Base-by-base conservation (phyloP, 2,888 invertebrate species). In the Xylota segnis region DNA sequence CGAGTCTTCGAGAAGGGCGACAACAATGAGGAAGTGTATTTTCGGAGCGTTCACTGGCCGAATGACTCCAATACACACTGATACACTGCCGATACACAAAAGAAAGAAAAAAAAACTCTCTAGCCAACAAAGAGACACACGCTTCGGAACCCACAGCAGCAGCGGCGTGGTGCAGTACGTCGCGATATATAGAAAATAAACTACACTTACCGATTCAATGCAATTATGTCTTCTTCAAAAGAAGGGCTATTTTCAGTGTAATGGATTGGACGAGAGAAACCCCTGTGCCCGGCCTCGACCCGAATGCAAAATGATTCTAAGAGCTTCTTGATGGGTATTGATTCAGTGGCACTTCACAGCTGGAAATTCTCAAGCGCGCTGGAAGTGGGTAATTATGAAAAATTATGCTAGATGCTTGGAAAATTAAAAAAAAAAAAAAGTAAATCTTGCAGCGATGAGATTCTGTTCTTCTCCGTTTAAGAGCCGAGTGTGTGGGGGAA, bases 21-120 rank as follows among this genome's bases (percentile, higher is more conserved):
- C 12, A 58, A 78, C 54, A 72, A 83, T 66, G 65, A 75, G 83
- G 71, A 83, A 83, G 66, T 72, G 52, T 58, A 72, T 83, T 83
- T 77, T 71, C 0, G 58, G 59, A 45, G 52, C 34, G 23, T 52
- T 18, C 66, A 72, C 72, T 83, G 74, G 23, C 68, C 79, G 61
- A 78, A 34, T 78, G 43, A 66, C 68, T 74, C 37, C 14, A 23
- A 78, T 59, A 59, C 29, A 37, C 52, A 50, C 40, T 68, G 37
- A 68, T 23, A 76, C 34, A 58, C 18, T 63, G 5, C 9, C 18
- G 43, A 14, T 43, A 65, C 9, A 56, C n/a, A 34, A 74, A 63
- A 37, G 16, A 27, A 27, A 72, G 47, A 54, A 34, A 74, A 63
- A 37, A 16, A 27, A 27, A 72, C 47, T 43, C 16, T 14, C 23